A percentile compares a stretch with the other conserved stretches of the same genome.
Conservation (phyloP, 2,888 invertebrate genomes). For the Augochlorella aurata region DNA sequence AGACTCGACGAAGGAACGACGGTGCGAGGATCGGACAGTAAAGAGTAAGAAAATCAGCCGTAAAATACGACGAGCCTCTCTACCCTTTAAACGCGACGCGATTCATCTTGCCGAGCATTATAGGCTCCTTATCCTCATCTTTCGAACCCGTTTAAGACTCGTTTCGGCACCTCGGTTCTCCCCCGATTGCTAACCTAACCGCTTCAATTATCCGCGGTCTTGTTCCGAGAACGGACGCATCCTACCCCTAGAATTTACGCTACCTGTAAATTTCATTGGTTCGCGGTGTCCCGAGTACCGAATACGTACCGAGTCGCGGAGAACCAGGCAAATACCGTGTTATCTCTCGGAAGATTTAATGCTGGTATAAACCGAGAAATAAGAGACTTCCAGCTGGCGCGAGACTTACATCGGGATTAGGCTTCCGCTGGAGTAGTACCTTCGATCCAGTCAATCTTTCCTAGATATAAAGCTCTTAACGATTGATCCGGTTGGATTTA, state of each 20-base stretch:
- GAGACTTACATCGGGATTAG: conserved; percentile 36
- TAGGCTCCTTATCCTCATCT: conserved; percentile 66
- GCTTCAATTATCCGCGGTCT: conserved; percentile 64
- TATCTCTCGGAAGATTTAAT: conserved; percentile 44
- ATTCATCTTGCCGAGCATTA: conserved; percentile 64
- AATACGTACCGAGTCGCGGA: not conserved
- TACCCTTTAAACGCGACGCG: conserved; percentile 35
- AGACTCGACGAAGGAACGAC: conserved; percentile 27
- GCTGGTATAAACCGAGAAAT: conserved; percentile 35
- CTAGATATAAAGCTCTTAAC: conserved; percentile 45
- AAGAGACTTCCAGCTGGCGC: conserved; percentile 22
- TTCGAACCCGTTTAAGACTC: conserved; percentile 68
- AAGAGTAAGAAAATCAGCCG: conserved; percentile 53
- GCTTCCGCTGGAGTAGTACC: conserved; percentile 20
- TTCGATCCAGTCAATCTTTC: conserved; percentile 15
- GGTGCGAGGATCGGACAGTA: conserved; percentile 13
- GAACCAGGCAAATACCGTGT: conserved; percentile 17
- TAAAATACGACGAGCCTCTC: conserved; percentile 60
- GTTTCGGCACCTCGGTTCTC: conserved; percentile 67
- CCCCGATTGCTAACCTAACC: conserved; percentile 52
- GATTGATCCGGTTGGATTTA: conserved; percentile 31
- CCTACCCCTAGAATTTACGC: conserved; percentile 65
- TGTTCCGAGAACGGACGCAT: conserved; percentile 61
- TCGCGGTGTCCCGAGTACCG: conserved; percentile 1
- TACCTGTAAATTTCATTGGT: conserved; percentile 49